These are phyloP conservation scores for Maconellicoccus hirsutus DNA, from an alignment of 1,140 invertebrate genomes.

Conservation along the genomic window DNA sequence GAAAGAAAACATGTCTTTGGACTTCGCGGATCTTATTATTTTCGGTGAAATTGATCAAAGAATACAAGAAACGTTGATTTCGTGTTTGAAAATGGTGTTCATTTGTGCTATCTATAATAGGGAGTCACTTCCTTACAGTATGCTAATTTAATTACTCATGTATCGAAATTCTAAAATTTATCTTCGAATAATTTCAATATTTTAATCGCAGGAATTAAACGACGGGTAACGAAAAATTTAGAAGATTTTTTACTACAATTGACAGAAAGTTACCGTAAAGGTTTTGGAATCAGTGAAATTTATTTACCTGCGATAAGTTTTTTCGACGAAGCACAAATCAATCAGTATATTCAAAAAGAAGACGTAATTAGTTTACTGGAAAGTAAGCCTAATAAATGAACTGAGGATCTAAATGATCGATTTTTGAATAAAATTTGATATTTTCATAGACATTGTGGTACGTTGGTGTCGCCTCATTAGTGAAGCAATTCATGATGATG, in stretches of 20 bases:
- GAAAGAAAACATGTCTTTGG: background rate
- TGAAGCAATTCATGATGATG: background rate
- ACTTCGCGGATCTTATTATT: background rate
- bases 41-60: background rate
- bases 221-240: background rate
- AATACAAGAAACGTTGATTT: background rate
- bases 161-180: background rate
- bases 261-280: background rate
- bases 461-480: background rate
- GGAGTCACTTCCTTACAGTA: background rate
- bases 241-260: background rate
- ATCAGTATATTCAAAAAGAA: background rate
- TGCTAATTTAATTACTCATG: background rate
- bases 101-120: background rate
- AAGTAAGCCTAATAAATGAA: background rate
- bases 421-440: background rate
- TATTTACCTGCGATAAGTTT: background rate
- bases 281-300: background rate
- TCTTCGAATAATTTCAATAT: background rate
- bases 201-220: background rate
- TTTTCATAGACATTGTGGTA: background rate
- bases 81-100: background rate
- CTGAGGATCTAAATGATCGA: too few relatives aligned
- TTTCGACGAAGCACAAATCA: background rate
- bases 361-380: background rate